A percentile compares a stretch with the other conserved stretches of the same genome.
Conservation (phyloP, 2,113 vertebrate genomes). For the Archilochus colubris region DNA sequence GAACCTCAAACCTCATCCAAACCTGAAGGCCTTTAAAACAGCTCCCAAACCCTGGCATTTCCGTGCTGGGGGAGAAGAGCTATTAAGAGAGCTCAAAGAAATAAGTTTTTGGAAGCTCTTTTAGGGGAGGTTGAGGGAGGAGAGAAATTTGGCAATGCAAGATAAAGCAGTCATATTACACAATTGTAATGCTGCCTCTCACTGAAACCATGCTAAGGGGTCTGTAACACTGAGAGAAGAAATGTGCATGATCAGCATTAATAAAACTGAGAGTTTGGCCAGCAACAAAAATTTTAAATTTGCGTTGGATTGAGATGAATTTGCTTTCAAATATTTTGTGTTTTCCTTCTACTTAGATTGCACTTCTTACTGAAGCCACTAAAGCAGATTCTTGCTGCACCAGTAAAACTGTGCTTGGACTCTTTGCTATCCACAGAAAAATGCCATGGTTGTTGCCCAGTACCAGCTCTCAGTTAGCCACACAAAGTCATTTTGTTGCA, state of each 20-base stretch:
- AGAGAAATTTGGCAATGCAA: conserved; percentile 21
- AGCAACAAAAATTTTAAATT: conserved; percentile 8
- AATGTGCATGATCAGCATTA: conserved; percentile 35
- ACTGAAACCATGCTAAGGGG: background rate
- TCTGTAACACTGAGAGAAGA: conserved; percentile 10
- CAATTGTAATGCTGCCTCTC: conserved; percentile 7
- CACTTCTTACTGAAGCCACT: background rate
- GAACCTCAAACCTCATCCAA: conserved; percentile 1
- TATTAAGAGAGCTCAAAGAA: background rate
- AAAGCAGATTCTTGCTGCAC: background rate
- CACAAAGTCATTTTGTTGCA: background rate
- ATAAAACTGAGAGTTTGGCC: background rate
- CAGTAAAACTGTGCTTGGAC: background rate
- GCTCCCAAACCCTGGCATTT: background rate
- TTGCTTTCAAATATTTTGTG: background rate
- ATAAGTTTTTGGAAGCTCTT: background rate
- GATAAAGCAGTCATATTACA: conserved; percentile 31
- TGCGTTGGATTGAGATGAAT: background rate
- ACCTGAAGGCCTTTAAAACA: conserved; percentile 2
- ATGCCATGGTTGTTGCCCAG: background rate
- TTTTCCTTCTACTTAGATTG: background rate
- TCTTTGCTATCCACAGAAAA: background rate
- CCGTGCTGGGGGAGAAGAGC: background rate
- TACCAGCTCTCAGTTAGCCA: background rate
- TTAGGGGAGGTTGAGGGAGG: background rate